Evolutionary conservation across 2,888 invertebrate genomes (phyloP).

Genomic region (Callosobruchus maculatus): DNA sequence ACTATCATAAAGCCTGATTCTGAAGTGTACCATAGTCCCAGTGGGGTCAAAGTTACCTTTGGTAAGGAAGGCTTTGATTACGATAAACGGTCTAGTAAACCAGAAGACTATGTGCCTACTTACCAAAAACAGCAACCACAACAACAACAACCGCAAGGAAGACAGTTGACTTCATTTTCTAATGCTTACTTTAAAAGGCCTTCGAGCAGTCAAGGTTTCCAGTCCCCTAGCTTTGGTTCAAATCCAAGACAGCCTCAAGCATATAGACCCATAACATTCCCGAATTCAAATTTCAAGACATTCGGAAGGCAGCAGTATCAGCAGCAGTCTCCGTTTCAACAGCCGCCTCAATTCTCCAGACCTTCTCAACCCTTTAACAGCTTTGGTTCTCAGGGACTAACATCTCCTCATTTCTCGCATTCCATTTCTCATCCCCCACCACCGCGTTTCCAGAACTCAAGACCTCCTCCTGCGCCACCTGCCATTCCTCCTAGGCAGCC

Average conservation of each 20-base stretch:
- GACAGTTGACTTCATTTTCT: slow-evolving; percentile 36
- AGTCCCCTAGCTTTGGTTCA: slow-evolving; percentile 27
- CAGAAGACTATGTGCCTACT: slow-evolving; percentile 45
- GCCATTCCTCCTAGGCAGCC: slow-evolving; percentile 34
- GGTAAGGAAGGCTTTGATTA: slow-evolving; percentile 61
- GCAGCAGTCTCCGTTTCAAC: slow-evolving; percentile 29
- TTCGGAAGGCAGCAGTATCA: slow-evolving; percentile 15
- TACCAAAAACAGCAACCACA: slow-evolving; percentile 12
- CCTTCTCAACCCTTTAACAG: slow-evolving; percentile 16
- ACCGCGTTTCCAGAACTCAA: slow-evolving; percentile 37
- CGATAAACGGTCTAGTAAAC: slow-evolving; percentile 47
- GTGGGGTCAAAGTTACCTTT: slow-evolving; percentile 79
- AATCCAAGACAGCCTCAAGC: slow-evolving; percentile 50
- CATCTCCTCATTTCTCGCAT: slow-evolving; percentile 24
- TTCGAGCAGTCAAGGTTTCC: slow-evolving; percentile 19
- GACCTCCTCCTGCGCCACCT: slow-evolving; percentile 27
- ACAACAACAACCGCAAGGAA: slow-evolving; percentile 27
- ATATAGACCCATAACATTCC: slow-evolving; percentile 53
- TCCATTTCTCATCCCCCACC: slow-evolving; percentile 24
- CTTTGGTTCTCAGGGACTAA: slow-evolving; percentile 11
- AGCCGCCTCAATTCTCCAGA: slow-evolving; percentile 20
- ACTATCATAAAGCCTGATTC: slow-evolving; percentile 85
- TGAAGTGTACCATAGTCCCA: slow-evolving; percentile 75
- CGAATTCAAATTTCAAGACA: slow-evolving; percentile 12
- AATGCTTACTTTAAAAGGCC: slow-evolving; percentile 31